Percentiles rank a stretch among this genome's conserved stretches.
Conservation (phyloP, 1,140 invertebrate genomes). For the Hylaeus anthracinus region DNA sequence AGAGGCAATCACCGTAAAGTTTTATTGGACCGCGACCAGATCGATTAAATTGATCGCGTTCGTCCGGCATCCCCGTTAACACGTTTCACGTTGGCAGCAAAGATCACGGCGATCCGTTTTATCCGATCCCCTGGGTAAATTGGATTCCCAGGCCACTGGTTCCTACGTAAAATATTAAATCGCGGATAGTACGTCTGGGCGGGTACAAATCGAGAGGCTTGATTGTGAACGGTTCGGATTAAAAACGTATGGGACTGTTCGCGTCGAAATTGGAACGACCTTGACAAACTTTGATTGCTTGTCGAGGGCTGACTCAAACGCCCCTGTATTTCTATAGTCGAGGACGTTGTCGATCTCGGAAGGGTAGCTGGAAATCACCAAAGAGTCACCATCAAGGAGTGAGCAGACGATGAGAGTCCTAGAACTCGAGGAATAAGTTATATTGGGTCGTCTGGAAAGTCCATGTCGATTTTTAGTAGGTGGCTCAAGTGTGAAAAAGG, state of each 20-base stretch:
- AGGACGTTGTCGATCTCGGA: no score
- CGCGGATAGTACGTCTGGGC: neutral
- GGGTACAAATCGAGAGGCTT: conserved; percentile 7
- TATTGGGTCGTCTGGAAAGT: no score
- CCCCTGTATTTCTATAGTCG: no score
- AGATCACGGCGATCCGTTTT: conserved; percentile 14
- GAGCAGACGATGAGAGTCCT: no score
- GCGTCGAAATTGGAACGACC: neutral
- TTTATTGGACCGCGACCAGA: neutral
- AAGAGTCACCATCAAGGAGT: no score
- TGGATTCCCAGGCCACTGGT: conserved; percentile 1
- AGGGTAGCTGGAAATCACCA: no score
- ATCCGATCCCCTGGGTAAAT: conserved; percentile 10
- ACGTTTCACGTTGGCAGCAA: neutral
- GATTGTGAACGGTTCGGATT: neutral
- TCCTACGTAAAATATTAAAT: conserved; percentile 20
- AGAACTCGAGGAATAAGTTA: no score
- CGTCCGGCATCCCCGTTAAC: conserved; percentile 7
- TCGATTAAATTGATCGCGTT: conserved; percentile 25
- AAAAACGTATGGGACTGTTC: neutral
- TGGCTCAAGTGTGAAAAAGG: no score
- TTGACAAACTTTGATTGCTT: neutral
- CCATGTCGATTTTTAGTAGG: no score
- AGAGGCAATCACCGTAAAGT: neutral
- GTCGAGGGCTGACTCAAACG: no score